Evolutionary conservation across 2,797 vertebrate genomes (phyloP).

Genomic region (Melanotaenia boesemani): DNA sequence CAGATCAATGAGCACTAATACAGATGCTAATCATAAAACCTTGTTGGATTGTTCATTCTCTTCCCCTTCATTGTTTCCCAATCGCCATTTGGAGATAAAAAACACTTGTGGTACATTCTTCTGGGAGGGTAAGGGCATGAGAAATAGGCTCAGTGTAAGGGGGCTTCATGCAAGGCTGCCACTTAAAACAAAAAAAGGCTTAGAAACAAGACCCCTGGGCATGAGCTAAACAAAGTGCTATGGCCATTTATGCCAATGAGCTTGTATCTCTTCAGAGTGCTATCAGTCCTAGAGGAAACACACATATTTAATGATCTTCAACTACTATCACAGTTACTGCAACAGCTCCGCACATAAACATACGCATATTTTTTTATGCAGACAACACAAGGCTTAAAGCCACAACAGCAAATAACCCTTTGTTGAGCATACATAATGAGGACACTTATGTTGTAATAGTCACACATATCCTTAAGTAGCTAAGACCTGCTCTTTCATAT

Average conservation of each 20-base stretch:
- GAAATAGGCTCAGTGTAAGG: conserved; percentile 58
- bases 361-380: conserved; percentile 28
- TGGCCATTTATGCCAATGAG: conserved; percentile 77
- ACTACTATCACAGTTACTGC: conserved; percentile 31
- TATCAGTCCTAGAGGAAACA: conserved; percentile 71
- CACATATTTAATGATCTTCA: conserved; percentile 73
- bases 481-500: conserved; percentile 34
- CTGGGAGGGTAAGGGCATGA: conserved; percentile 56
- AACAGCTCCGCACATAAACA: conserved; percentile 27
- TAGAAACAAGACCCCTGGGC: conserved; percentile 57
- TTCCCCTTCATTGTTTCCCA: conserved; percentile 5
- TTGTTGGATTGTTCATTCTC: conserved; percentile 15
- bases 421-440: conserved; percentile 61
- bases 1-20: conserved; percentile 38
- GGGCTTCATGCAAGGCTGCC: conserved; percentile 72
- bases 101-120: conserved; percentile 62
- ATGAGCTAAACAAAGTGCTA: conserved; percentile 56
- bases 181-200: conserved; percentile 71
- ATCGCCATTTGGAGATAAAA: conserved; percentile 49
- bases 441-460: conserved; percentile 50
- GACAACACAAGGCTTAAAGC: conserved; percentile 52
- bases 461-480: conserved; percentile 40
- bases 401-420: conserved; percentile 62
- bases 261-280: conserved; percentile 63
- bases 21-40: conserved; percentile 44